Conservation (phyloP, 1,140 invertebrate species). For the Eufriesea mexicana region DNA sequence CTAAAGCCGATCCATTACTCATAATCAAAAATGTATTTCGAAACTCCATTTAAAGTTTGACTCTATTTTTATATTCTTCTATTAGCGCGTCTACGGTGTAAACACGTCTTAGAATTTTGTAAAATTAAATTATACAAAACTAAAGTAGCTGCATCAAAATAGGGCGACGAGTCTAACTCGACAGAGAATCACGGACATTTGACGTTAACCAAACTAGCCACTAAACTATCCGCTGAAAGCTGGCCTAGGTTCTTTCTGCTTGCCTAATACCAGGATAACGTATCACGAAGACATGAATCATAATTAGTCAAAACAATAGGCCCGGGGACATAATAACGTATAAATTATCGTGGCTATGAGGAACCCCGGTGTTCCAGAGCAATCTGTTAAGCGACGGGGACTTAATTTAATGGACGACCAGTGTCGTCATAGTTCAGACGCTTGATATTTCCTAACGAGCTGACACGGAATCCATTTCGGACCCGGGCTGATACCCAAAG, state of each 20-base stretch:
- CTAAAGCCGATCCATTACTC: too few species aligned
- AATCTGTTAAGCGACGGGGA: constrained; percentile 35
- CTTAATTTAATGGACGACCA: constrained; percentile 43
- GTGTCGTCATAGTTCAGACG: constrained; percentile 28
- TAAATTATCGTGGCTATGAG: constrained; percentile 22
- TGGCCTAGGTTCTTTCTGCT: not conserved
- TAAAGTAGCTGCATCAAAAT: too few species aligned
- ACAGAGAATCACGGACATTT: too few species aligned
- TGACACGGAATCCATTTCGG: constrained; percentile 21
- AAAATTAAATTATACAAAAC: too few species aligned
- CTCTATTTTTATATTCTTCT: too few species aligned
- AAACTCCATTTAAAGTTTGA: too few species aligned
- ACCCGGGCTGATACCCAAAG: not conserved
- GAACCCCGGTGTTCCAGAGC: constrained; percentile 4
- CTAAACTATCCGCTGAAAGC: not conserved
- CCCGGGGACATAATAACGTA: constrained; percentile 10
- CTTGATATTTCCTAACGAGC: constrained; percentile 51
- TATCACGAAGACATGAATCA: not conserved
- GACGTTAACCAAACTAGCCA: too few species aligned
- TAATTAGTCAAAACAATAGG: constrained; percentile 37
- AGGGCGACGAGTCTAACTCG: too few species aligned
- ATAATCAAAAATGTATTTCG: too few species aligned
- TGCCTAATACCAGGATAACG: too few species aligned
- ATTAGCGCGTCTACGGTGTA: too few species aligned
- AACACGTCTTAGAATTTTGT: too few species aligned